phyloP scores from a whole-genome alignment of 2,888 invertebrate species.

The Byasa hedistus region DNA sequence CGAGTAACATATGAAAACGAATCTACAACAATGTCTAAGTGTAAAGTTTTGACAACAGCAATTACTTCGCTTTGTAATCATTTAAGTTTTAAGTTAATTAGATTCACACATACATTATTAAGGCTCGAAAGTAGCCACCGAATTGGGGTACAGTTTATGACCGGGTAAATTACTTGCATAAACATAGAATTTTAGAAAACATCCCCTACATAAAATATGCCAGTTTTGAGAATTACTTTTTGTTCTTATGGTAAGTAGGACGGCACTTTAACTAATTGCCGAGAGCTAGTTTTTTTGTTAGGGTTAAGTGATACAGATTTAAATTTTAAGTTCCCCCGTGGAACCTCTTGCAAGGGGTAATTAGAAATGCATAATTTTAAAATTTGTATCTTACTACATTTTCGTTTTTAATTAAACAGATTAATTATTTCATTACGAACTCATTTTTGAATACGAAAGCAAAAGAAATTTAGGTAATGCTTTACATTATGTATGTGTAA shows the following conservation, averaged over 20 bases:
- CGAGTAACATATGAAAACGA: not conserved
- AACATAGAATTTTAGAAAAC: conserved; percentile 3
- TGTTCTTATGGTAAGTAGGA: conserved; percentile 20
- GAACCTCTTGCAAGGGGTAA: not conserved
- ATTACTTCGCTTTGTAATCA: not conserved
- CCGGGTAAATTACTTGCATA: not conserved
- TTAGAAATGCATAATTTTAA: not conserved
- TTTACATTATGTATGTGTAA: no score
- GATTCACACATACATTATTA: not conserved
- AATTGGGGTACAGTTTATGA: not conserved
- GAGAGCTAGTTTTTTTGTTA: conserved; percentile 19
- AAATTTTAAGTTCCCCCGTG: conserved; percentile 2
- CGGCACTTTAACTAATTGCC: conserved; percentile 26
- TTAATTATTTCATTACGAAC: no score
- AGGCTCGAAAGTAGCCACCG: not conserved
- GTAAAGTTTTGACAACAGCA: not conserved
- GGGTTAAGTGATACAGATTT: conserved; percentile 18
- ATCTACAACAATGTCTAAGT: not conserved
- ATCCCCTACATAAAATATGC: conserved; percentile 10
- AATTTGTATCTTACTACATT: not conserved
- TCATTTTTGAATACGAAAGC: no score
- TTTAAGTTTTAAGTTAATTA: not conserved
- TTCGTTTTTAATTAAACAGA: not conserved
- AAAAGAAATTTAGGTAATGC: no score
- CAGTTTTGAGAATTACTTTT: conserved; percentile 19